Conservation (phyloP, 2,888 invertebrate species). For the Pollenia labialis region DNA sequence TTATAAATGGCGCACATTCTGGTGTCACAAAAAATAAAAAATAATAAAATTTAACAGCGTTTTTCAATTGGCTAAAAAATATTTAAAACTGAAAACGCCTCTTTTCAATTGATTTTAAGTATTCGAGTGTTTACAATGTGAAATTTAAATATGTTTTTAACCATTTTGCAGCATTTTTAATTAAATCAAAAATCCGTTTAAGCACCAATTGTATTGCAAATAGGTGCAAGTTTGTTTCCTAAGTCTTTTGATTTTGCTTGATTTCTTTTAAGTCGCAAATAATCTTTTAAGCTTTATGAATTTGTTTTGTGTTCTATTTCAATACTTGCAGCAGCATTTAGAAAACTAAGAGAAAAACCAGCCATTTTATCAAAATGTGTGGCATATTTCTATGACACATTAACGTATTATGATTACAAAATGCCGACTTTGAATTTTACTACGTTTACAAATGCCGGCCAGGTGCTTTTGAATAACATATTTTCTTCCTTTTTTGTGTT, state of each 20-base stretch:
- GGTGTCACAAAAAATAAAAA: conserved; percentile 61
- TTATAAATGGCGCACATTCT: conserved; percentile 60
- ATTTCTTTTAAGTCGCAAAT: conserved; percentile 45
- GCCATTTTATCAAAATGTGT: conserved; percentile 60
- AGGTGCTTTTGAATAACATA: conserved; percentile 47
- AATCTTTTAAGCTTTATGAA: conserved; percentile 29
- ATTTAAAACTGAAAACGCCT: conserved; percentile 65
- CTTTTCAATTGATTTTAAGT: conserved; percentile 39
- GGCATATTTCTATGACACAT: conserved; percentile 67
- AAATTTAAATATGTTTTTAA: neutral
- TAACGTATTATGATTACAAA: conserved; percentile 61
- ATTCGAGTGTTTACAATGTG: neutral
- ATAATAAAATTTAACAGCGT: conserved; percentile 45
- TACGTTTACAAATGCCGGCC: conserved; percentile 41
- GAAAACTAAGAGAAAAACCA: conserved; percentile 20
- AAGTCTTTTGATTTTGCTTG: conserved; percentile 38
- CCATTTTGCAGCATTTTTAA: neutral
- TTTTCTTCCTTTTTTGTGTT: neutral
- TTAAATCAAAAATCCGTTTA: neutral
- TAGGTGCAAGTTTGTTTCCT: conserved; percentile 5
- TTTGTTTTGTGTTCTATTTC: neutral
- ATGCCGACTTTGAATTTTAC: conserved; percentile 54
- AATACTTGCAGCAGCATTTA: conserved; percentile 7
- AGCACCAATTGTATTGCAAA: neutral
- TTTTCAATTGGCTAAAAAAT: conserved; percentile 63